Evolutionary conservation across 2,888 invertebrate species (phyloP).

Genomic region (Alcis repandata): DNA sequence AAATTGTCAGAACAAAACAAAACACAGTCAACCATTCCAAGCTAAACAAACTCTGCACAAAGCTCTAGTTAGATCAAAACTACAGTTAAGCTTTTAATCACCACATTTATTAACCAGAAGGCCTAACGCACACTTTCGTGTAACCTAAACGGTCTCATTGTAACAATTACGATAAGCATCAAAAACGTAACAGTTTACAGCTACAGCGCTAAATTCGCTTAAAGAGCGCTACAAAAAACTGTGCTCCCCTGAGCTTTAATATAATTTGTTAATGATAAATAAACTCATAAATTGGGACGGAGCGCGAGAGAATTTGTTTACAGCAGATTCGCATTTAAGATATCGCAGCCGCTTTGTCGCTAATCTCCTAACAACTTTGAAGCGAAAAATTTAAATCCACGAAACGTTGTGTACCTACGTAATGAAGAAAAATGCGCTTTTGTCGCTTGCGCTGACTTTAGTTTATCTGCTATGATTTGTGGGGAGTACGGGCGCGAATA

Average conservation of each 20-base stretch:
- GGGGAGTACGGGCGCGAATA: conserved; percentile 38
- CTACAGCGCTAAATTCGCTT: conserved; percentile 63
- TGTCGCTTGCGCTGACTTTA: conserved; percentile 50
- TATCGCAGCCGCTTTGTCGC: conserved; percentile 83
- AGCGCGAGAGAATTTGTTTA: conserved; percentile 85
- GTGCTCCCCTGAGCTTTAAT: conserved; percentile 79
- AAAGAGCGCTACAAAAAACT: conserved; percentile 73
- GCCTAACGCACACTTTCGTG: conserved; percentile 41
- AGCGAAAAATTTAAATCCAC: conserved; percentile 83
- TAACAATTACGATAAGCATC: conserved; percentile 76
- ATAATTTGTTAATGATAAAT: conserved; percentile 88
- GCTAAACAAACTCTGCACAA: background rate
- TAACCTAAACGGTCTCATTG: conserved; percentile 49
- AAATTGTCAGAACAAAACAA: conserved; percentile 4
- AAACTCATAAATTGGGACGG: conserved; percentile 84
- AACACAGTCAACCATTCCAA: background rate
- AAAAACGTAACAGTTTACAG: conserved; percentile 59
- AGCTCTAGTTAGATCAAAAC: conserved; percentile 21
- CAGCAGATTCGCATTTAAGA: conserved; percentile 86
- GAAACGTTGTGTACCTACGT: conserved; percentile 63
- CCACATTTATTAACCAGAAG: conserved; percentile 32
- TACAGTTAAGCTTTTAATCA: conserved; percentile 31
- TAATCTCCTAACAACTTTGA: conserved; percentile 85
- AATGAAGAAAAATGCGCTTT: conserved; percentile 76
- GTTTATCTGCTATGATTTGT: conserved; percentile 51